Conservation (phyloP, 2,888 invertebrate genomes). For the Xestia c-nigrum region DNA sequence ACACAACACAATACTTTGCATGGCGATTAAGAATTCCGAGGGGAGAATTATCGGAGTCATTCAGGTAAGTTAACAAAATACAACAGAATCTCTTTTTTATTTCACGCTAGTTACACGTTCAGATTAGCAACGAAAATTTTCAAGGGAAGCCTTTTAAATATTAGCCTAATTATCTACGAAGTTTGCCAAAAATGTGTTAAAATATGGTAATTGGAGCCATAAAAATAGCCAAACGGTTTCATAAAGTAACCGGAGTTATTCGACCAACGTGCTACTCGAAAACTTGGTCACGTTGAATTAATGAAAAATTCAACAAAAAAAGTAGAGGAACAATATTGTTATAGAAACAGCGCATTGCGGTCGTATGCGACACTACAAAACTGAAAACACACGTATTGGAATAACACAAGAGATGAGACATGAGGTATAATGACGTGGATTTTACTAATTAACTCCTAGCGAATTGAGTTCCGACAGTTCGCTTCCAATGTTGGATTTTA, state of each 20-base stretch:
- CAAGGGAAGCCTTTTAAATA: slow-evolving; percentile 37
- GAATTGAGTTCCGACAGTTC: slow-evolving; percentile 41
- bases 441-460: slow-evolving; percentile 51
- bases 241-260: slow-evolving; percentile 63
- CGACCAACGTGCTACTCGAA: slow-evolving; percentile 49
- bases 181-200: slow-evolving; percentile 45
- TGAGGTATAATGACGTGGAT: slow-evolving; percentile 27
- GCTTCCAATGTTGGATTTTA: slow-evolving; percentile 33
- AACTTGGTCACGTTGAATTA: slow-evolving; percentile 54
- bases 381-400: slow-evolving; percentile 54
- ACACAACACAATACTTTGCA: slow-evolving; percentile 97
- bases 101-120: slow-evolving; percentile 20
- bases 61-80: slow-evolving; percentile 86
- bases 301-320: slow-evolving; percentile 65
- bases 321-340: slow-evolving; percentile 53
- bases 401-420: slow-evolving; percentile 26
- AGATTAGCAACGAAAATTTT: slow-evolving; percentile 30
- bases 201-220: slow-evolving; percentile 47
- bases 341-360: slow-evolving; percentile 79
- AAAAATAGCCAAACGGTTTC: slow-evolving; percentile 56
- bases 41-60: slow-evolving; percentile 98
- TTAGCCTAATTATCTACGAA: slow-evolving; percentile 47
- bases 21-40: slow-evolving; percentile 98
- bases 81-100: slow-evolving; percentile 39
- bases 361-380: slow-evolving; percentile 66